Conservation (phyloP, 2,797 vertebrate genomes). For the Sitta carolinensis region DNA sequence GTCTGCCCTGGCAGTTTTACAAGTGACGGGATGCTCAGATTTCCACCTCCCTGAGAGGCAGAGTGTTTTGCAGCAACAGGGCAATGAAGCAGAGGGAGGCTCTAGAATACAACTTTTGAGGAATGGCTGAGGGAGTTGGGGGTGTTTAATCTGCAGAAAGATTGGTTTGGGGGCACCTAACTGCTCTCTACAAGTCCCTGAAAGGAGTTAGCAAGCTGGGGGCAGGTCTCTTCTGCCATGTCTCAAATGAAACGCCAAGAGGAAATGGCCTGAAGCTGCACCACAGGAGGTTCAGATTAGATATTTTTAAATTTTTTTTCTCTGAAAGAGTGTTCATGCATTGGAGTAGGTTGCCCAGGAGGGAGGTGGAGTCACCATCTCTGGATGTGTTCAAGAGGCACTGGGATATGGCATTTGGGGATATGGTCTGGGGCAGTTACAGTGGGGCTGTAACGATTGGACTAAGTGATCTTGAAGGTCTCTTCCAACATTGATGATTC, state of each 20-base stretch:
- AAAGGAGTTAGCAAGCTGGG: neutral
- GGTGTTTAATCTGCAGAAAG: neutral
- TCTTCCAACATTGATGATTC: neutral
- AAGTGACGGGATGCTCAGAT: neutral
- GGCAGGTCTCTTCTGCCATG: rapidly evolving
- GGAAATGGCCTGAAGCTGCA: neutral
- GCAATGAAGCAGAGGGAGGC: neutral
- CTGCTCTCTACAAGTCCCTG: neutral
- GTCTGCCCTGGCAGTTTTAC: neutral
- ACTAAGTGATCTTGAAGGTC: neutral
- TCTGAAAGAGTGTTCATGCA: neutral
- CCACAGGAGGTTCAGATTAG: neutral
- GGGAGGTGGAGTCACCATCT: neutral
- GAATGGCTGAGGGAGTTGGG: neutral
- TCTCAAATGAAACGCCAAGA: neutral
- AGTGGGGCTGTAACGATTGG: neutral
- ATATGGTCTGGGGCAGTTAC: neutral
- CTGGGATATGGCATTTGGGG: neutral
- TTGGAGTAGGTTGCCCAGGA: neutral
- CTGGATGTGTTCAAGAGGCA: neutral
- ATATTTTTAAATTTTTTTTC: too few species aligned
- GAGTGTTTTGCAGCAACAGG: neutral
- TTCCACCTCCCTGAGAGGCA: neutral
- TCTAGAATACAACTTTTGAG: neutral
- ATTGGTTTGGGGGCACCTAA: neutral